Base-by-base conservation (phyloP, 2,797 vertebrate species). In the Anguilla pacifica region DNA sequence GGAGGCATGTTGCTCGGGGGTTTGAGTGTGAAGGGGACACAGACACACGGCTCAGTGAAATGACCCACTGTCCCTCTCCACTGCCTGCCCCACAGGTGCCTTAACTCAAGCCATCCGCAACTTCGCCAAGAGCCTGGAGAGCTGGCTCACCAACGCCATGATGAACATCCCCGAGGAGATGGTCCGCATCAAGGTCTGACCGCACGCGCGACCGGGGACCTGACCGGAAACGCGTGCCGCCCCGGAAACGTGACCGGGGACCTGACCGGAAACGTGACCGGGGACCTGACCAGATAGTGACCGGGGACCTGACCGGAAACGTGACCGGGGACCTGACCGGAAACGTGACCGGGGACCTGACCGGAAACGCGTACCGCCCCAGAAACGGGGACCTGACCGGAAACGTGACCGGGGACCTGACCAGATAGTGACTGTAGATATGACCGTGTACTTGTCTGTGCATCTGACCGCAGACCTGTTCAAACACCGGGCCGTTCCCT, bases 61-160 rank as follows among this genome's bases (percentile, higher is more conserved):
- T 53, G 46, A 86, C 3, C 19, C 15, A 6, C 15, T 53, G 11
- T 19, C 10, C 57, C 49, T 19, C 53, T 81, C 51, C 43, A 5
- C 35, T 83, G 0, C n/a, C 55, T 61, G 11, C 74, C 0, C 81
- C 39, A 4, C 90, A 98, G 98, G 98, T 97, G 97, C 97, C 97
- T 97, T 98, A 96, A 98, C 98, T 93, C 98, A 98, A 96, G 98
- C 98, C 87, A 98, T 98, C 90, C 97, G 98, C 39, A 98, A 98
- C 94, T 98, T 97, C 94, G 98, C 97, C 93, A 98, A 98, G 94
- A 98, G 97, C 92, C 95, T 98, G 94, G 98, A 98, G 93, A 98
- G 93, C 89, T 98, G 98, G 98, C 92, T 98, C 90, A 97, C 97
- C 1, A 96, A 96, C 0, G 97, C 97, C 93, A 97, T 98, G 97